A percentile compares a stretch with the other conserved stretches of the same genome.
These are phyloP conservation scores for Promerops cafer DNA, from an alignment of 2,113 vertebrate genomes.

Conservation along the genomic window DNA sequence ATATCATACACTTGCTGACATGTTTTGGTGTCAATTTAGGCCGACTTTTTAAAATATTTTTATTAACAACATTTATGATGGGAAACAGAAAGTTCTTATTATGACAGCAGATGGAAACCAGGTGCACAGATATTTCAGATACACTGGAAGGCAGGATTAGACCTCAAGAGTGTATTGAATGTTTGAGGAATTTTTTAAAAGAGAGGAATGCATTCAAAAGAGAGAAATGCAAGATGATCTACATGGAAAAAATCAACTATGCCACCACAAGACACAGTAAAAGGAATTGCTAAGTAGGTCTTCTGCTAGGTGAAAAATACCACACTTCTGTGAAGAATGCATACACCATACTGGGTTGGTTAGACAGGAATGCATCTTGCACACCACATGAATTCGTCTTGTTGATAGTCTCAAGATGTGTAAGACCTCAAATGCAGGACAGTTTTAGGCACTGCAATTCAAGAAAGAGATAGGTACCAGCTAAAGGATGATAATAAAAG, in stretches of 20 bases:
- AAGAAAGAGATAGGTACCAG: background rate
- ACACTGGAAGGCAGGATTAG: background rate
- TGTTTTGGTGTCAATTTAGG: background rate
- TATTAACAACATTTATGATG: background rate
- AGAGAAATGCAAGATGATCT: background rate
- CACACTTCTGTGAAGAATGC: background rate
- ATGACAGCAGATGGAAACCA: background rate
- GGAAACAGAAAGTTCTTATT: background rate
- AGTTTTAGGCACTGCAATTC: background rate
- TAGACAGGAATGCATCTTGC: background rate
- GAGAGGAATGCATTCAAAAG: background rate
- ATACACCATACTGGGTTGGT: background rate
- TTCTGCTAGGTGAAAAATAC: background rate
- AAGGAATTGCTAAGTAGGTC: background rate
- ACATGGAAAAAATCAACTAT: background rate
- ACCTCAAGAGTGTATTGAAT: background rate
- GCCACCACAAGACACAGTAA: background rate
- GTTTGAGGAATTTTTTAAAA: background rate
- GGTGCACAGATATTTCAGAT: background rate
- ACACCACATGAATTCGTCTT: background rate
- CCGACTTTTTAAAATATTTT: background rate
- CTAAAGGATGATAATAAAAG: background rate
- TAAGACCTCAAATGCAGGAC: background rate
- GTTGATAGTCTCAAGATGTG: background rate
- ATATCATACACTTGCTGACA: background rate